These are phyloP conservation scores for Stenodera caucasica DNA, from an alignment of 2,888 invertebrate species.

Conservation along the genomic window DNA sequence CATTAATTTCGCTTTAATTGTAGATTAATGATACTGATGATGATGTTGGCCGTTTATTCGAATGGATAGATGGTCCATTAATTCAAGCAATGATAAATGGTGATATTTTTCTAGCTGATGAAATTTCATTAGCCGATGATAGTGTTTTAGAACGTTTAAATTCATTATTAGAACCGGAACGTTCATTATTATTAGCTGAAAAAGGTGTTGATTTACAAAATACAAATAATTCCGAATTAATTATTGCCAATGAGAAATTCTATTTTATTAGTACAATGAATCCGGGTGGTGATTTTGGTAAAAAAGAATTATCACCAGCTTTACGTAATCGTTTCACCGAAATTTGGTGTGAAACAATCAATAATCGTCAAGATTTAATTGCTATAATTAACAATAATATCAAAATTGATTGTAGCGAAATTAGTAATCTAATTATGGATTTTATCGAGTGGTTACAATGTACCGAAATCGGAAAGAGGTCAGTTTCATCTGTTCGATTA, in stretches of 20 bases:
- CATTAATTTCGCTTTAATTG: neutral
- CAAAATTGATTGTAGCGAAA: conserved; percentile 57
- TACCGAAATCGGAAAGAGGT: conserved; percentile 70
- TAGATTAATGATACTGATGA: conserved; percentile 33
- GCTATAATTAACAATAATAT: conserved; percentile 68
- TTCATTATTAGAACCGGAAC: conserved; percentile 82
- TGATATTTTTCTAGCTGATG: conserved; percentile 90
- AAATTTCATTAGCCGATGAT: conserved; percentile 98
- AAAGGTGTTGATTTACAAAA: conserved; percentile 70
- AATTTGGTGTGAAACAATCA: conserved; percentile 92
- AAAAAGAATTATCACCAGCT: conserved; percentile 98
- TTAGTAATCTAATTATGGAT: conserved; percentile 74
- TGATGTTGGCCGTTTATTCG: conserved; percentile 70
- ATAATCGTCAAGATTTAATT: conserved; percentile 72
- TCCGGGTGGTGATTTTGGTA: conserved; percentile 99
- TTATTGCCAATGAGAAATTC: conserved; percentile 73
- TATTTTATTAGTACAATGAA: conserved; percentile 98
- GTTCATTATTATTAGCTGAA: conserved; percentile 88
- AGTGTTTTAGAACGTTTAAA: conserved; percentile 97
- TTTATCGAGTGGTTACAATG: conserved; percentile 76
- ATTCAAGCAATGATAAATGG: conserved; percentile 89
- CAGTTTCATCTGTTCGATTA: conserved; percentile 18
- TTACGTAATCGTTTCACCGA: conserved; percentile 97
- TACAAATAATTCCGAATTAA: conserved; percentile 59
- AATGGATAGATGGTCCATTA: conserved; percentile 97